Evolutionary conservation across 30 jellyfish, hydroid and myxozoan species (phyloP).

Genomic region (Aurelia coerulea): DNA sequence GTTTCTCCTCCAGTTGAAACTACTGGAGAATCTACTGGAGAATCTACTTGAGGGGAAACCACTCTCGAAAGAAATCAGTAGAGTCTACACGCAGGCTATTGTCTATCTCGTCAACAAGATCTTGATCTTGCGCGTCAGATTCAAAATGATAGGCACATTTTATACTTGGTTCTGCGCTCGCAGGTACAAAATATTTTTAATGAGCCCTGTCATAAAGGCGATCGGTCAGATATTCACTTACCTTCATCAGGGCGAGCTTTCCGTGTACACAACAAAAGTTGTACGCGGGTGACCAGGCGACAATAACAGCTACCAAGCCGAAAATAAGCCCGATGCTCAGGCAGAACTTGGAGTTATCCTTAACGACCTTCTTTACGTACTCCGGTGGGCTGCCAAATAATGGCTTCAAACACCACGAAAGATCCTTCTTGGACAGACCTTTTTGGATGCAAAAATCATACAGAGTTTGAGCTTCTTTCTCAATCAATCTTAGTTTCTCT

Average conservation of each 20-base stretch:
- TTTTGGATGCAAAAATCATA: conserved; percentile 54
- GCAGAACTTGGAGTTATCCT: conserved; percentile 44
- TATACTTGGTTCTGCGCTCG: too few species aligned
- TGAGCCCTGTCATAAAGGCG: too few species aligned
- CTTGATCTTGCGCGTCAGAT: too few species aligned
- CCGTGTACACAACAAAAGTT: conserved; percentile 60
- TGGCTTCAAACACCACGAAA: conserved; percentile 58
- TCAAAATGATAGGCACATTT: too few species aligned
- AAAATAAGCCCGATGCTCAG: conserved; percentile 25
- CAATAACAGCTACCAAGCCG: conserved; percentile 38
- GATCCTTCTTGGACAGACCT: conserved; percentile 64
- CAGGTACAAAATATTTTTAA: too few species aligned
- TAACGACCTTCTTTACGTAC: conserved; percentile 27
- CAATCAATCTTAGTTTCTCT: conserved; percentile 61
- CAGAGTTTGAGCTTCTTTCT: conserved; percentile 68
- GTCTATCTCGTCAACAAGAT: too few species aligned
- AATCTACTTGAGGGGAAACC: too few species aligned
- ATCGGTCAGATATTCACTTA: not conserved
- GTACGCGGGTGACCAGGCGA: conserved; percentile 69
- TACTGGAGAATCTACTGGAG: too few species aligned
- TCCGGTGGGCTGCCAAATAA: conserved; percentile 55
- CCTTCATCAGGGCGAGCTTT: conserved; percentile 72
- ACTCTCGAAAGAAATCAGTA: too few species aligned
- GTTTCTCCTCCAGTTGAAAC: too few species aligned
- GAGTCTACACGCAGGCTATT: too few species aligned